phyloP scores from a whole-genome alignment of 2,888 invertebrate species.

The Melanotus villosus region DNA sequence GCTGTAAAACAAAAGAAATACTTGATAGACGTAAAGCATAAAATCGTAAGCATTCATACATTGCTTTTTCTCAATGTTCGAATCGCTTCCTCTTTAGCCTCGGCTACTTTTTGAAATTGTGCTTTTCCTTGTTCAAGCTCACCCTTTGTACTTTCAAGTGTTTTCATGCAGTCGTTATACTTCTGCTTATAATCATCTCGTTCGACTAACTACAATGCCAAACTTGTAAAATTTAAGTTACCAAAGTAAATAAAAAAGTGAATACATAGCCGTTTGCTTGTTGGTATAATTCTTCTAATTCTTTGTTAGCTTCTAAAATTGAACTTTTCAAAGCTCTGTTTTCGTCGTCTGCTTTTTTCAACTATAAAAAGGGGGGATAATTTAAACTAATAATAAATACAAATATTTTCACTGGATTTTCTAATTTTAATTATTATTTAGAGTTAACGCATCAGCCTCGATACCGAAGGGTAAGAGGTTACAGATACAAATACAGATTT shows the following conservation, averaged over 20 bases:
- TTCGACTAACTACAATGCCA: slow-evolving; percentile 23
- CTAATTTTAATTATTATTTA: no score
- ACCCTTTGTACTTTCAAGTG: slow-evolving; percentile 28
- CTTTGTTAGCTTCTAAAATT: slow-evolving; percentile 52
- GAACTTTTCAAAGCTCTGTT: slow-evolving; percentile 54
- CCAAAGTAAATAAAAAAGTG: no score
- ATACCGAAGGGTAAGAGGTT: no score
- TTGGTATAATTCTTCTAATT: slow-evolving; percentile 52
- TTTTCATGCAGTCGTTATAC: slow-evolving; percentile 33
- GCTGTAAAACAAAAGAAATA: no score
- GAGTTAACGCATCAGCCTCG: no score
- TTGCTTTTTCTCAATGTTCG: slow-evolving; percentile 6
- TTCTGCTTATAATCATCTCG: slow-evolving; percentile 38
- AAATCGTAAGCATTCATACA: background rate
- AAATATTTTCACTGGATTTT: no score
- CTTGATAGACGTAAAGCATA: background rate
- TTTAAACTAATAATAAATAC: no score
- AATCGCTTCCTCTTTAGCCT: slow-evolving; percentile 32
- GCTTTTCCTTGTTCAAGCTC: slow-evolving; percentile 38
- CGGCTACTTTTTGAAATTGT: slow-evolving; percentile 28
- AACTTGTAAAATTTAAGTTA: background rate
- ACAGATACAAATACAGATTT: no score
- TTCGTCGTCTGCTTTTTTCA: slow-evolving; percentile 50
- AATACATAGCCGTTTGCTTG: slow-evolving; percentile 20
- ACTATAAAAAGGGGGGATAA: slow-evolving; percentile 28